Conservation (phyloP, 2,888 invertebrate species). For the Nipponacmea schrenckii region DNA sequence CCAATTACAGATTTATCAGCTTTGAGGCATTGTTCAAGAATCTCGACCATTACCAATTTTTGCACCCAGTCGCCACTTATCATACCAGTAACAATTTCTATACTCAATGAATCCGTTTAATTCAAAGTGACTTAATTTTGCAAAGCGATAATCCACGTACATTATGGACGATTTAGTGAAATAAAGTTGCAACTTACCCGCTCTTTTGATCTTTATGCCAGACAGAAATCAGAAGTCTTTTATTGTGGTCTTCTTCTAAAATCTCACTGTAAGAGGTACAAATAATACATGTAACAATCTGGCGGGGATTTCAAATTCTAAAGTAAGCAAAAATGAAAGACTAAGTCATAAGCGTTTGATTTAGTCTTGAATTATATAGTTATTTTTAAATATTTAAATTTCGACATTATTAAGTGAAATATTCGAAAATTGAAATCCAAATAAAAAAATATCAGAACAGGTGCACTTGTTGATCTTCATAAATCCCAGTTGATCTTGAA, state of each 20-base stretch:
- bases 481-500: background rate
- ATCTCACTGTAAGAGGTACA: slow-evolving; percentile 54
- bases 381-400: too few species aligned
- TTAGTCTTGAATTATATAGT: too few species aligned
- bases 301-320: background rate
- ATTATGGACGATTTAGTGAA: background rate
- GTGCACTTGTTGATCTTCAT: background rate
- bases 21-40: background rate
- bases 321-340: background rate
- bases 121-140: too few species aligned
- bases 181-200: slow-evolving; percentile 40
- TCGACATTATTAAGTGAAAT: background rate
- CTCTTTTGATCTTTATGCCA: slow-evolving; percentile 57
- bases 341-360: too few species aligned
- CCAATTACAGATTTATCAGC: slow-evolving; percentile 1
- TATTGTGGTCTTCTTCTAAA: slow-evolving; percentile 57
- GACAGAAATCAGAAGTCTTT: slow-evolving; percentile 58
- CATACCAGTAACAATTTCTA: too few species aligned
- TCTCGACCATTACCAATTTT: background rate
- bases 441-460: background rate
- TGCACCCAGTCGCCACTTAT: background rate
- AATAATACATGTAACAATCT: background rate
- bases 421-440: background rate
- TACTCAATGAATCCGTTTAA: too few species aligned
- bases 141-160: too few species aligned